A percentile compares a stretch with the other conserved stretches of the same genome.
Evolutionary conservation across 2,113 vertebrate genomes (phyloP).

Genomic region (Corvus moneduloides): DNA sequence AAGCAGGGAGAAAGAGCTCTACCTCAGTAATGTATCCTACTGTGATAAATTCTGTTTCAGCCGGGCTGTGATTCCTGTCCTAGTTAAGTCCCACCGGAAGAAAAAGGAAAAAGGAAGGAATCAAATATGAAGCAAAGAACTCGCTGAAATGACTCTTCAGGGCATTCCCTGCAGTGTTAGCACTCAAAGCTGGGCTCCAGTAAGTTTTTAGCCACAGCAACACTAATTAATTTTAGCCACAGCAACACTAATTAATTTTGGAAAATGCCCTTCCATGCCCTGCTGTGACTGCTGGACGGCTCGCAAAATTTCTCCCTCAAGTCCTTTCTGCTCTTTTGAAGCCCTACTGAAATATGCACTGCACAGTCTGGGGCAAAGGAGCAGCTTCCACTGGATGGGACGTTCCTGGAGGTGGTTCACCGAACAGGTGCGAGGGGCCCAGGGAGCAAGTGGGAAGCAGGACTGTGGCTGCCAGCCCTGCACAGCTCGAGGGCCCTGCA

Average conservation of each 20-base stretch:
- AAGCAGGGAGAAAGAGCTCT: not conserved
- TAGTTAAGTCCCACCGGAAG: not conserved
- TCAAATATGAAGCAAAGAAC: slow-evolving; percentile 18
- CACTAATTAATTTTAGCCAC: slow-evolving; percentile 16
- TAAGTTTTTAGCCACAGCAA: not conserved
- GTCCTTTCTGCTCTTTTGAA: slow-evolving; percentile 13
- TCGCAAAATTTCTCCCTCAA: not conserved
- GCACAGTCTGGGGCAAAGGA: not conserved
- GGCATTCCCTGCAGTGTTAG: not conserved
- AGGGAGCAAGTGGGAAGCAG: not conserved
- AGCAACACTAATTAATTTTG: slow-evolving; percentile 1
- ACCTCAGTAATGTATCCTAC: slow-evolving; percentile 26
- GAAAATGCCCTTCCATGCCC: slow-evolving; percentile 38
- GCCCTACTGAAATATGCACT: not conserved
- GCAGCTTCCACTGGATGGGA: not conserved
- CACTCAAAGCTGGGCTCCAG: slow-evolving; percentile 10
- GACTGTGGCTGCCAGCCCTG: not conserved
- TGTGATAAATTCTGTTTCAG: slow-evolving; percentile 33
- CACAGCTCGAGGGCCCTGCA: not conserved
- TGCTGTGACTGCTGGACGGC: not conserved
- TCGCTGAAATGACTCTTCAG: not conserved
- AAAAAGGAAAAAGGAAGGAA: slow-evolving; percentile 33
- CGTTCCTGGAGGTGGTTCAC: not conserved
- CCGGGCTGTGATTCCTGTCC: slow-evolving; percentile 8
- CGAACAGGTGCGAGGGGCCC: not conserved